Percentiles rank a stretch among this genome's conserved stretches.
phyloP scores from a whole-genome alignment of 2,888 invertebrate species.

The Zygothrica quintamaculata region DNA sequence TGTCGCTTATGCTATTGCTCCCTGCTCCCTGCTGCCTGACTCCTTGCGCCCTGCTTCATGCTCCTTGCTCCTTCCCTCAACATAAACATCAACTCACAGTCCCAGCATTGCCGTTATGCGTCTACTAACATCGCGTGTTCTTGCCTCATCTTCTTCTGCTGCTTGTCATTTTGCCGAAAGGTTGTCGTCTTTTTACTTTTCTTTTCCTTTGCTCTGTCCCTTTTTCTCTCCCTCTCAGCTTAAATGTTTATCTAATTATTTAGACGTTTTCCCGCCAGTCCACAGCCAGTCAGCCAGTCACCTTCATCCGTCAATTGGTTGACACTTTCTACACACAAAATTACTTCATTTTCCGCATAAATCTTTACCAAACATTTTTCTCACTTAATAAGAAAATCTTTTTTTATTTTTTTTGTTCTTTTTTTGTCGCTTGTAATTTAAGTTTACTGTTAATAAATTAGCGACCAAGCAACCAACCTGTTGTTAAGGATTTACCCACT shows the following conservation, averaged over 20 bases:
- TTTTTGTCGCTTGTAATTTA: conserved; percentile 21
- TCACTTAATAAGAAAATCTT: no score
- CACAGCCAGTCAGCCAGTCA: no score
- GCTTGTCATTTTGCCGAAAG: conserved; percentile 25
- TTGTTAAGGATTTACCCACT: no score
- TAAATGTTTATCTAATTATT: conserved; percentile 81
- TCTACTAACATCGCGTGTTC: conserved; percentile 59
- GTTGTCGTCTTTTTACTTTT: conserved; percentile 42
- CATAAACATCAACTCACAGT: conserved; percentile 37
- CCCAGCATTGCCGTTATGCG: conserved; percentile 59
- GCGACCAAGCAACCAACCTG: not conserved
- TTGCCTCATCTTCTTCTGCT: conserved; percentile 9
- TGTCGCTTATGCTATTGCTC: not conserved
- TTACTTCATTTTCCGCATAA: conserved; percentile 57
- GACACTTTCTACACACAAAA: conserved; percentile 42
- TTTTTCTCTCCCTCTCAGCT: conserved; percentile 36
- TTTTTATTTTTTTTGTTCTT: conserved; percentile 38
- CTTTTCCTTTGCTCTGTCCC: conserved; percentile 44
- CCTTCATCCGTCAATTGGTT: conserved; percentile 36
- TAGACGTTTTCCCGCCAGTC: conserved; percentile 65
- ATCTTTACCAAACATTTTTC: conserved; percentile 38
- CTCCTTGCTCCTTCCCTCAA: conserved; percentile 17
- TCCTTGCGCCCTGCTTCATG: not conserved
- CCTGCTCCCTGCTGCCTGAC: not conserved
- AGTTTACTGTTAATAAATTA: conserved; percentile 7